A percentile compares a stretch with the other conserved stretches of the same genome.
Evolutionary conservation across 2,797 vertebrate genomes (phyloP).

Genomic region (Galaxias olidus): DNA sequence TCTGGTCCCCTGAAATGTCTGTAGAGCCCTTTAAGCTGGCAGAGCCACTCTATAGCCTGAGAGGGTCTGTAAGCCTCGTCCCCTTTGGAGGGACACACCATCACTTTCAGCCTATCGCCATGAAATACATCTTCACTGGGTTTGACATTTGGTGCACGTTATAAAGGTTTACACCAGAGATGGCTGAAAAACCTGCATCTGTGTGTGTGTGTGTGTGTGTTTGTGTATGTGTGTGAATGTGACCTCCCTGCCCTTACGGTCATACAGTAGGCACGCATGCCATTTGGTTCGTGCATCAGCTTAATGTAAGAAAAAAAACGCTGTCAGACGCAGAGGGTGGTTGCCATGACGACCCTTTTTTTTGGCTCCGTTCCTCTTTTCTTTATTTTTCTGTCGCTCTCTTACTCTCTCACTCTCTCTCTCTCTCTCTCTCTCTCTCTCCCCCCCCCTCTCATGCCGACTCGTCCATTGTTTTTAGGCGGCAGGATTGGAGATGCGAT

Average conservation of each 20-base stretch:
- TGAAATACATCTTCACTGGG: too few species aligned
- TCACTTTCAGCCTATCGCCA: too few species aligned
- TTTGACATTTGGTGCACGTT: too few species aligned
- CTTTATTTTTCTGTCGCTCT: not conserved
- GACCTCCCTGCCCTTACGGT: too few species aligned
- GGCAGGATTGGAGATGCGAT: not conserved
- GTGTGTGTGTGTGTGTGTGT: conserved; percentile 4
- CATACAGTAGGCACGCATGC: not conserved
- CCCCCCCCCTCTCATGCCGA: conserved; percentile 2
- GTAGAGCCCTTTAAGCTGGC: too few species aligned
- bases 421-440: conserved; percentile 34
- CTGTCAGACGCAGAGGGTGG: conserved; percentile 48
- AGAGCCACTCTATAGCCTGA: too few species aligned
- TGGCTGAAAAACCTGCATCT: not conserved
- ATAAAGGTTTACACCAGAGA: too few species aligned
- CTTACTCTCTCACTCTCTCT: conserved; percentile 16
- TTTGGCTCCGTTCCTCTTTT: not conserved
- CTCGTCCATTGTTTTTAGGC: not conserved
- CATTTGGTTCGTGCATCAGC: conserved; percentile 45
- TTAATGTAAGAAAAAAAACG: conserved; percentile 45
- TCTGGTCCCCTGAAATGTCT: too few species aligned
- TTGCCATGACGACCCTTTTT: conserved; percentile 63
- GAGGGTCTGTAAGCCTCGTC: too few species aligned
- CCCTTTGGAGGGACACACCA: too few species aligned
- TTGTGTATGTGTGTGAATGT: not conserved